phyloP scores from a whole-genome alignment of 2,113 vertebrate genomes.

The Malurus cyaneus region DNA sequence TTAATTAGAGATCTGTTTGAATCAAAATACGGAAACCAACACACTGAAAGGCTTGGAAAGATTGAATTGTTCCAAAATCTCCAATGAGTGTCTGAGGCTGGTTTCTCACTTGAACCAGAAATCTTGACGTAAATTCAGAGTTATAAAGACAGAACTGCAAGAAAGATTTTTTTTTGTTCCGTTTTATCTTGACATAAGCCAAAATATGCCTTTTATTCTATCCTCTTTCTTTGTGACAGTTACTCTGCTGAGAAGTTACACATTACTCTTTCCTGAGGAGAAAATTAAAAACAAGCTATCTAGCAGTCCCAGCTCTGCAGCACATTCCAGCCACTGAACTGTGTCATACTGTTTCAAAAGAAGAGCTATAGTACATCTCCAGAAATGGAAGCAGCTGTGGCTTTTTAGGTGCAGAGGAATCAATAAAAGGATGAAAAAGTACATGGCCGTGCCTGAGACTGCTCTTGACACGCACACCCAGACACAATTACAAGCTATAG shows the following conservation, averaged over 20 bases:
- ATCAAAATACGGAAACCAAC: neutral
- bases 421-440: constrained; percentile 53
- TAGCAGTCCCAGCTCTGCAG: constrained; percentile 44
- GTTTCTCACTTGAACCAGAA: neutral
- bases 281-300: constrained; percentile 71
- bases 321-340: constrained; percentile 61
- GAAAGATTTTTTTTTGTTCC: neutral
- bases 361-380: constrained; percentile 14
- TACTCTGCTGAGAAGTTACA: constrained; percentile 56
- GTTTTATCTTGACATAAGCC: constrained; percentile 58
- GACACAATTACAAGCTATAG: neutral
- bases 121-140: constrained; percentile 37
- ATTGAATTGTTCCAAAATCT: neutral
- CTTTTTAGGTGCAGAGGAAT: constrained; percentile 58
- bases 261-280: constrained; percentile 61
- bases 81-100: neutral
- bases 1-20: constrained; percentile 11
- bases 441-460: neutral
- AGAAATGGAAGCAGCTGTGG: constrained; percentile 65
- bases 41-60: neutral
- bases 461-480: neutral
- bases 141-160: constrained; percentile 13
- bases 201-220: constrained; percentile 60
- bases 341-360: constrained; percentile 65
- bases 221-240: constrained; percentile 48